Base-by-base conservation (phyloP, 2,113 vertebrate genomes). In the Fulica atra region DNA sequence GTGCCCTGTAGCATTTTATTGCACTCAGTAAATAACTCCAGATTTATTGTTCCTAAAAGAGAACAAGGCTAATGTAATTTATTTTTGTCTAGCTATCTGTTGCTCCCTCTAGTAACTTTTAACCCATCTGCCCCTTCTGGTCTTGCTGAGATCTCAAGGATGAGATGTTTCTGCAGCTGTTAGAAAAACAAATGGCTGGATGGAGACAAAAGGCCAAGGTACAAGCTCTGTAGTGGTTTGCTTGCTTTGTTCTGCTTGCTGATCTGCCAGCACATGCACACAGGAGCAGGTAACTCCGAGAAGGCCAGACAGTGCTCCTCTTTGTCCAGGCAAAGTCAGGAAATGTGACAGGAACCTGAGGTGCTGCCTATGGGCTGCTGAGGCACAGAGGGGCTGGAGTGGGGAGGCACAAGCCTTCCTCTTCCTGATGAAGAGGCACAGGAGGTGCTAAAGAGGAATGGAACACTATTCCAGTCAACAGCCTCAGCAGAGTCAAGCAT, bases 1-100 rank as follows among this genome's bases (percentile, higher is more conserved):
- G 69, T 69, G 70, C 66, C 72, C 57, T 87, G 50, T 33, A 57
- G 76, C 70, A 50, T 70, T 81, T 94, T 88, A 89, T 61, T 94
- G 70, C 6, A 7, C 50, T 85, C 69, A 50, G 44, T 94, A 88
- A 92, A 81, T 84, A 92, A 94, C 66, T 76, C 15, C 5, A 84
- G 61, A 56, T 82, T 90, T 93, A 91, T 84, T 89, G 51, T 40
- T 86, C 65, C 86, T 92, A 72, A 92, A 93, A 87, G 65, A 89
- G 80, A 91, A 89, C 51, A 78, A 35, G 48, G 40, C 42, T 68
- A 89, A 84, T 66, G 33, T 28, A 31, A 56, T 60, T 72, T 87
- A 85, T 66, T 78, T 82, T 77, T 68, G 8, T 85, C 78, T 84
- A 56, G 44, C 57, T 87, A 28, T 56, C 35, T 77, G 56, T 74